Evolutionary conservation across 2,888 invertebrate species (phyloP).

Genomic region (Drosophila lacicola): DNA sequence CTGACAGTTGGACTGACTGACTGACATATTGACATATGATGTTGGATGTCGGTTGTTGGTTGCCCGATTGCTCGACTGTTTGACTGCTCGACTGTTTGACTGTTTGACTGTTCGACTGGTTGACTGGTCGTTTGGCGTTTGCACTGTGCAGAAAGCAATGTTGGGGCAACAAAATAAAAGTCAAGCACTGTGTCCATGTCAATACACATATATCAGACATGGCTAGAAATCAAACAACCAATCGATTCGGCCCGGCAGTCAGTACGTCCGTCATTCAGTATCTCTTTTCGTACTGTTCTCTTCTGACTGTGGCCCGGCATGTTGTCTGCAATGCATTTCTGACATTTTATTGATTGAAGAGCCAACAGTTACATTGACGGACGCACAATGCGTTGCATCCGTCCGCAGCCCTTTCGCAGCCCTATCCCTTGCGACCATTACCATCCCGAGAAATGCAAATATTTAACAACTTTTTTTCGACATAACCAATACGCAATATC

Average conservation of each 20-base stretch:
- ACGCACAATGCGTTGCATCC: constrained; percentile 51
- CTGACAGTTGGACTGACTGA: constrained; percentile 65
- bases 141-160: constrained; percentile 46
- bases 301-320: constrained; percentile 3
- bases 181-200: constrained; percentile 79
- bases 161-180: constrained; percentile 72
- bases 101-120: constrained; percentile 3
- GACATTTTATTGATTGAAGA: constrained; percentile 80
- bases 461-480: constrained; percentile 61
- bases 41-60: constrained; percentile 49
- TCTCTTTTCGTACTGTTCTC: constrained; percentile 33
- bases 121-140: constrained; percentile 34
- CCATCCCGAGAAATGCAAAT: constrained; percentile 60
- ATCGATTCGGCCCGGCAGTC: constrained; percentile 60
- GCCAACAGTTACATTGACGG: constrained; percentile 66
- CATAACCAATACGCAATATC: constrained; percentile 57
- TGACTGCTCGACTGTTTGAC: constrained; percentile 21
- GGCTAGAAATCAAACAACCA: constrained; percentile 74
- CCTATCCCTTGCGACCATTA: constrained; percentile 12
- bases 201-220: constrained; percentile 79
- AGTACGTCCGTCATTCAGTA: constrained; percentile 71
- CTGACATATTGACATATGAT: constrained; percentile 76
- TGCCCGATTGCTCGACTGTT: constrained; percentile 27
- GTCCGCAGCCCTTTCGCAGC: constrained; percentile 1
- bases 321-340: constrained; percentile 74